phyloP scores from a whole-genome alignment of 2,888 invertebrate species.

The Drosophila putrida region DNA sequence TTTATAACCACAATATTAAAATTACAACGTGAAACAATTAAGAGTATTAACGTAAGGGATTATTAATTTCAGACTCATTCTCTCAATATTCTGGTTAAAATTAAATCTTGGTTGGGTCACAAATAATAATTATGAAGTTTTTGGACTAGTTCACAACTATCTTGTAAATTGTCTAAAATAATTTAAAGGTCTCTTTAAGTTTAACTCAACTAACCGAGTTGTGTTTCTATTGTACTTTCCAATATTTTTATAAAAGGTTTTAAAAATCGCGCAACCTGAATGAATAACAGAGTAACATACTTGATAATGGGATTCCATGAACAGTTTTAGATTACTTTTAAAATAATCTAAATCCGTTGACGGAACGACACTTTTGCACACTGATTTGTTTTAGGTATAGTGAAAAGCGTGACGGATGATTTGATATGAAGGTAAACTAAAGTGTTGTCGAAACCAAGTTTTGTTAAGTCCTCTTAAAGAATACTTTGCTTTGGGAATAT shows the following conservation, averaged over 20 bases:
- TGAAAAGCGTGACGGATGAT: too few species aligned
- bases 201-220: not conserved
- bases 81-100: constrained; percentile 11
- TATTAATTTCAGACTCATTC: constrained; percentile 4
- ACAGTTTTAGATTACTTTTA: too few species aligned
- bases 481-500: too few species aligned
- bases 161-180: not conserved
- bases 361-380: too few species aligned
- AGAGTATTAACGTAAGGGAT: constrained; percentile 1
- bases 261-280: too few species aligned
- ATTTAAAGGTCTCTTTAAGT: not conserved
- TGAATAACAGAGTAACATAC: not conserved
- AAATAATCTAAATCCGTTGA: too few species aligned
- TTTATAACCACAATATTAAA: not conserved
- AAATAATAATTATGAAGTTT: not conserved
- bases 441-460: too few species aligned
- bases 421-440: too few species aligned
- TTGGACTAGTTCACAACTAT: not conserved
- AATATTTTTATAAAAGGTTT: not conserved
- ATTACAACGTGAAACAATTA: constrained; percentile 6
- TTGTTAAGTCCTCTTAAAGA: too few species aligned
- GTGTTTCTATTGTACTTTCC: not conserved
- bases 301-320: not conserved
- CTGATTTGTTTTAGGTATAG: too few species aligned
- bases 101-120: not conserved